Percentiles rank a stretch among this genome's conserved stretches.
These are phyloP conservation scores for Lophotis ruficrista DNA, from an alignment of 2,113 vertebrate species.

Conservation along the genomic window DNA sequence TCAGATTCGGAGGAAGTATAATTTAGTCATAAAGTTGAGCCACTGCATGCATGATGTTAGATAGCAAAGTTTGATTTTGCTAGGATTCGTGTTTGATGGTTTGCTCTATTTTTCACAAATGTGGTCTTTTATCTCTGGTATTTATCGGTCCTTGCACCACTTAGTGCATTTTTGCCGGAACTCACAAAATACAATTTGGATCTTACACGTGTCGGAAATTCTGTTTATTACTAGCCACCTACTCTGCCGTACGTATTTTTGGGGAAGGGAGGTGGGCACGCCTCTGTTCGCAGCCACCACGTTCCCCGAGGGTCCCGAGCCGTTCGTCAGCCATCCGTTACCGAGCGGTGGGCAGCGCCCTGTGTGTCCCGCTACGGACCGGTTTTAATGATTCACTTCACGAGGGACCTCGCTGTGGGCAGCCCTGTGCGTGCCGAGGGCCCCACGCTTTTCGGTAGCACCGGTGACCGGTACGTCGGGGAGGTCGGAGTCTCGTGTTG, in stretches of 20 bases:
- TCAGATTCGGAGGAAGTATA: background rate
- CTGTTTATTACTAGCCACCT: background rate
- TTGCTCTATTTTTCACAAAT: background rate
- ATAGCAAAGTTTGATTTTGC: accelerated
- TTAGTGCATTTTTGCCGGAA: background rate
- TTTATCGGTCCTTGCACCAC: background rate
- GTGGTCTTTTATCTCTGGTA: background rate
- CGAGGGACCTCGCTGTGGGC: accelerated
- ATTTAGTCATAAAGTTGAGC: background rate
- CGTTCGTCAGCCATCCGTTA: background rate
- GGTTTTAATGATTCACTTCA: background rate
- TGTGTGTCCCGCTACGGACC: background rate
- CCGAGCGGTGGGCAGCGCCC: background rate
- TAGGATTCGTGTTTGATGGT: too few species aligned
- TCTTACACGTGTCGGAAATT: background rate
- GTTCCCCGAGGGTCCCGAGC: background rate
- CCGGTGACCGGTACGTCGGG: accelerated
- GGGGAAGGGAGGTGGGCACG: background rate
- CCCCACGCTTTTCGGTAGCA: background rate
- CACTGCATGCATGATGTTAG: accelerated
- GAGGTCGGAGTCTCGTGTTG: background rate
- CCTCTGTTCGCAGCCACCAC: too few species aligned
- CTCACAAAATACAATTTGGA: background rate
- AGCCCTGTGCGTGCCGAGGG: background rate
- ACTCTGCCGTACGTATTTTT: accelerated